A percentile compares a stretch with the other conserved stretches of the same genome.
Evolutionary conservation across 2,797 vertebrate species (phyloP).

Genomic region (Gorsachius magnificus): DNA sequence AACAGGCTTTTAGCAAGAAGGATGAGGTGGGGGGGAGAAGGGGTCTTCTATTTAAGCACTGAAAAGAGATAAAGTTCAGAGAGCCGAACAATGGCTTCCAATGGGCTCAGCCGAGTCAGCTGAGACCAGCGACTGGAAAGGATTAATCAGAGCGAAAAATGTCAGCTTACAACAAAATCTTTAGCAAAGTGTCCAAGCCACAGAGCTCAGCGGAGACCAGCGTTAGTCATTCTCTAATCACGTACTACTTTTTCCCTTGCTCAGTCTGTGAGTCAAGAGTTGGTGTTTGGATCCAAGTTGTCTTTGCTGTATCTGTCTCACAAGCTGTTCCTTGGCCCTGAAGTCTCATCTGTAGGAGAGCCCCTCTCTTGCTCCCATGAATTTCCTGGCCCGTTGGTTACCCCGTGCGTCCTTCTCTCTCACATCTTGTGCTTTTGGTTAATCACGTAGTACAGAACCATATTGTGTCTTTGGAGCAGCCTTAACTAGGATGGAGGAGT

Average conservation of each 20-base stretch:
- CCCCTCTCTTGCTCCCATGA: neutral
- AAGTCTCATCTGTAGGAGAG: neutral
- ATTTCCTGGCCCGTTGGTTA: neutral
- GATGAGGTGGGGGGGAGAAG: conserved; percentile 58
- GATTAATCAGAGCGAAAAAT: conserved; percentile 71
- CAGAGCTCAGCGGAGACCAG: conserved; percentile 11
- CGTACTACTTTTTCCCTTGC: neutral
- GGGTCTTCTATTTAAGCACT: conserved; percentile 43
- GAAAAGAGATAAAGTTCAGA: conserved; percentile 61
- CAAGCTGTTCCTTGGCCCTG: neutral
- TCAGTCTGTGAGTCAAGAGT: neutral
- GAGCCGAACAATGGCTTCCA: conserved; percentile 39
- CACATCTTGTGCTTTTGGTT: neutral
- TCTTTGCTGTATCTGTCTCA: neutral
- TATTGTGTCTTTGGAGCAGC: neutral
- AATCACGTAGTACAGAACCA: neutral
- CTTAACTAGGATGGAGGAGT: neutral
- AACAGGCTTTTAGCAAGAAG: conserved; percentile 66
- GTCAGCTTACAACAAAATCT: conserved; percentile 48
- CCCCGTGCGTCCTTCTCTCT: neutral
- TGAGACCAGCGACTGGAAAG: conserved; percentile 53
- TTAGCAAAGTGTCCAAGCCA: conserved; percentile 47
- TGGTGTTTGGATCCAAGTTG: neutral
- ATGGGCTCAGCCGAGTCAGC: conserved; percentile 56
- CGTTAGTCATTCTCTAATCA: conserved; percentile 30